These are phyloP conservation scores for Apamea anceps DNA, from an alignment of 2,888 invertebrate species.

Conservation along the genomic window DNA sequence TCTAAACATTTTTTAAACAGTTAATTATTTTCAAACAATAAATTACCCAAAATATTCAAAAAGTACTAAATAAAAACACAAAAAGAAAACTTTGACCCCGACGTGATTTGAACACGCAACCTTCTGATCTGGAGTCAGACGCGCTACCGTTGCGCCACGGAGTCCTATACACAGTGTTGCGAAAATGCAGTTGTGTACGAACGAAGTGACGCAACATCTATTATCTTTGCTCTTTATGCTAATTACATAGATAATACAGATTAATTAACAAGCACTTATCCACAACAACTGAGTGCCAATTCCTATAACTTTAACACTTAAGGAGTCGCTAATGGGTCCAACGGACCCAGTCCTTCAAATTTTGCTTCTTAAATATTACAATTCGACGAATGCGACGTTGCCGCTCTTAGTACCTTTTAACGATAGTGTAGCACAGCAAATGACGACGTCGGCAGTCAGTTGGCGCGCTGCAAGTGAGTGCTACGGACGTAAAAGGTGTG, in stretches of 20 bases:
- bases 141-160: slow-evolving; percentile 99
- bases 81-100: slow-evolving; percentile 92
- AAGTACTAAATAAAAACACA: slow-evolving; percentile 29
- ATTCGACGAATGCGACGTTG: too few species aligned
- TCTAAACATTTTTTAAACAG: neutral
- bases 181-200: slow-evolving; percentile 22
- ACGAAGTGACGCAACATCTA: slow-evolving; percentile 89
- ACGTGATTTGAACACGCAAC: slow-evolving; percentile 99
- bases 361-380: too few species aligned
- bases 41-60: neutral
- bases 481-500: too few species aligned
- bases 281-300: neutral
- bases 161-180: slow-evolving; percentile 90
- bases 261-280: neutral
- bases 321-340: too few species aligned
- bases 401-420: too few species aligned
- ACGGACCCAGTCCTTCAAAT: too few species aligned
- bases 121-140: slow-evolving; percentile 99
- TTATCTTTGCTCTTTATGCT: neutral
- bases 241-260: slow-evolving; percentile 1
- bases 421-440: too few species aligned
- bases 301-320: neutral
- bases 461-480: too few species aligned
- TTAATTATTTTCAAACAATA: slow-evolving; percentile 1
- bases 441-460: too few species aligned